Conservation (phyloP, 2,888 invertebrate genomes). For the Eristalis intricaria region DNA sequence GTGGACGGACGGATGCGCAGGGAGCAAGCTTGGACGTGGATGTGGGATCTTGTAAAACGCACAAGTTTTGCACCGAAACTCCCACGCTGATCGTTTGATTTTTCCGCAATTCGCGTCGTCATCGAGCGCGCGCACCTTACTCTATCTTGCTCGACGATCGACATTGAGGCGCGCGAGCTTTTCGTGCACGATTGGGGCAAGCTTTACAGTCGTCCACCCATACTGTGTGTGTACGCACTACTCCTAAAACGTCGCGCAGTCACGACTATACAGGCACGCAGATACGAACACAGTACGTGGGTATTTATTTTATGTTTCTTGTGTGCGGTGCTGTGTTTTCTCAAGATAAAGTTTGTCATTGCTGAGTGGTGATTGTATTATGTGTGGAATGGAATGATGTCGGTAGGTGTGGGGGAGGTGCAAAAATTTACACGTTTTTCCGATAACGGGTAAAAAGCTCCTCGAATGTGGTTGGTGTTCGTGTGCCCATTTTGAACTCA, state of each 20-base stretch:
- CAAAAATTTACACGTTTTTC: constrained; percentile 53
- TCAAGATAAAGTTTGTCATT: constrained; percentile 16
- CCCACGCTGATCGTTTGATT: constrained; percentile 48
- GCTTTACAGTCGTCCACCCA: background rate
- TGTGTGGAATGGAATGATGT: background rate
- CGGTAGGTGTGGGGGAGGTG: constrained; percentile 49
- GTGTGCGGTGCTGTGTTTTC: constrained; percentile 1
- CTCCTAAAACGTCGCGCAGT: background rate
- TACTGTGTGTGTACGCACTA: background rate
- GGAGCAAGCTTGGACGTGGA: constrained; percentile 7
- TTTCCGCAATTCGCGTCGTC: background rate
- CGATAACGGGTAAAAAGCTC: constrained; percentile 70
- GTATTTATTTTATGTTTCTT: background rate
- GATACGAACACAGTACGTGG: background rate
- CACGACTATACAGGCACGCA: background rate
- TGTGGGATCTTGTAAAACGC: constrained; percentile 13
- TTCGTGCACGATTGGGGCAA: background rate
- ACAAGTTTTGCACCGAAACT: constrained; percentile 34
- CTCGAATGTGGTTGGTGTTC: constrained; percentile 68
- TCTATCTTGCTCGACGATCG: constrained; percentile 36
- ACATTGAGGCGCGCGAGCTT: constrained; percentile 53
- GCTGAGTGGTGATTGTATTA: constrained; percentile 14
- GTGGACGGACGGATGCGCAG: background rate
- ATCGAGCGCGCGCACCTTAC: constrained; percentile 28
- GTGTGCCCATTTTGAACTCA: constrained; percentile 72